A percentile compares a stretch with the other conserved stretches of the same genome.
phyloP scores from a whole-genome alignment of 2,888 invertebrate species.

The Caenorhabditis sp. region DNA sequence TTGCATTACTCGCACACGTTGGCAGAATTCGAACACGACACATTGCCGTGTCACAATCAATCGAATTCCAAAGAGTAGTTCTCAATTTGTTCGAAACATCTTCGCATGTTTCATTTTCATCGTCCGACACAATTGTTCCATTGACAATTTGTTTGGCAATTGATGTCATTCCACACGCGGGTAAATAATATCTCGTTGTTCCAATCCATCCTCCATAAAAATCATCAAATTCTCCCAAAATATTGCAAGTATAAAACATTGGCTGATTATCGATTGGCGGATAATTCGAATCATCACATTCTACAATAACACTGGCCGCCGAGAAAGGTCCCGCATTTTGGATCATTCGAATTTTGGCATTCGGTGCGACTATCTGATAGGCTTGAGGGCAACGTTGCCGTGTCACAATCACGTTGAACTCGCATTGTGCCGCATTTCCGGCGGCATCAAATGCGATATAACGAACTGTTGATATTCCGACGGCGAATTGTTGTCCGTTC shows the following conservation, averaged over 20 bases:
- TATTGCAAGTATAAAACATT: constrained; percentile 26
- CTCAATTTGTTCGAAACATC: constrained; percentile 7
- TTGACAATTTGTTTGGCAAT: constrained; percentile 16
- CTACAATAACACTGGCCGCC: not conserved
- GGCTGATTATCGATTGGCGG: constrained; percentile 11
- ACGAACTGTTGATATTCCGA: constrained; percentile 37
- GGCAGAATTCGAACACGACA: constrained; percentile 15
- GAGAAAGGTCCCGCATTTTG: constrained; percentile 3
- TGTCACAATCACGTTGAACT: constrained; percentile 30
- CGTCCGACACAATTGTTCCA: constrained; percentile 19
- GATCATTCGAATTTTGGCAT: not conserved
- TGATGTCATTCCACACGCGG: constrained; percentile 22
- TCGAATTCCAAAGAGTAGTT: constrained; percentile 8
- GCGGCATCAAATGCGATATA: constrained; percentile 43
- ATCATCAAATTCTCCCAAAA: constrained; percentile 10
- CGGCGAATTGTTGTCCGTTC: constrained; percentile 33
- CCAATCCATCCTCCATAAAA: not conserved
- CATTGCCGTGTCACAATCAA: constrained; percentile 6
- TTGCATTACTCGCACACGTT: constrained; percentile 1
- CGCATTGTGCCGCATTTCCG: constrained; percentile 38
- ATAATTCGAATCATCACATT: constrained; percentile 15
- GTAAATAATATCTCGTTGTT: constrained; percentile 11
- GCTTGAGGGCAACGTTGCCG: constrained; percentile 15
- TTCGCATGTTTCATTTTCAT: constrained; percentile 15
- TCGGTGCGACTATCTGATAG: constrained; percentile 2